A percentile compares a stretch with the other conserved stretches of the same genome.
Conservation (phyloP, 2,113 vertebrate species). For the Mungos mungo region DNA sequence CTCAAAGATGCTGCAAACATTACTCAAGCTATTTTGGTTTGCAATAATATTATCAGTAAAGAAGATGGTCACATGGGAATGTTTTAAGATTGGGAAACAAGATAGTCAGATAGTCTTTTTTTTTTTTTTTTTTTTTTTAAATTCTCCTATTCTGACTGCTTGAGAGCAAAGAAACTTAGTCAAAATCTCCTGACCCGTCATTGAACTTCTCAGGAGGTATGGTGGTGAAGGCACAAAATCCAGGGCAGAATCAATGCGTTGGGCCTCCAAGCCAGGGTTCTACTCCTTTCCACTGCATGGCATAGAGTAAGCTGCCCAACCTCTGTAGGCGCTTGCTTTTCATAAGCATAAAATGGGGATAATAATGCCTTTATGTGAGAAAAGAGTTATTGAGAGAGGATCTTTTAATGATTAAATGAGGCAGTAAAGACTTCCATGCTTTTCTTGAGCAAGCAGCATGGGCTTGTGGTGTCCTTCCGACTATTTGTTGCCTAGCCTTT, state of each 20-base stretch:
- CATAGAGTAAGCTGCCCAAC: fast-evolving
- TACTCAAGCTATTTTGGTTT: neutral
- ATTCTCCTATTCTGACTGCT: neutral
- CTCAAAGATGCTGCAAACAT: neutral
- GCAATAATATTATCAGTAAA: neutral
- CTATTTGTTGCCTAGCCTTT: too few species aligned
- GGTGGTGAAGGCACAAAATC: neutral
- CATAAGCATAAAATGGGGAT: neutral
- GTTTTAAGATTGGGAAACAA: neutral
- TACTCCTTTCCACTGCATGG: neutral
- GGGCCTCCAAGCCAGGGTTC: neutral
- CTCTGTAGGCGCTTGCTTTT: neutral
- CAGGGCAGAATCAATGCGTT: neutral
- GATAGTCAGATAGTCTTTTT: neutral
- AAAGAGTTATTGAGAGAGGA: neutral
- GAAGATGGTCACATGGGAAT: neutral
- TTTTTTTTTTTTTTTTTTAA: fast-evolving
- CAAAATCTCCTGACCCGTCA: neutral
- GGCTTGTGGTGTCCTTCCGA: neutral
- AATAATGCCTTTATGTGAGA: neutral
- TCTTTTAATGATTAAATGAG: neutral
- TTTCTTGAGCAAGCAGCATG: neutral
- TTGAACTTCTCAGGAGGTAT: neutral
- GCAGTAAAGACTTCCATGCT: neutral
- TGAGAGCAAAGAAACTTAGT: neutral